Base-by-base conservation (phyloP, 2,888 invertebrate species). In the Tinea pellionella region DNA sequence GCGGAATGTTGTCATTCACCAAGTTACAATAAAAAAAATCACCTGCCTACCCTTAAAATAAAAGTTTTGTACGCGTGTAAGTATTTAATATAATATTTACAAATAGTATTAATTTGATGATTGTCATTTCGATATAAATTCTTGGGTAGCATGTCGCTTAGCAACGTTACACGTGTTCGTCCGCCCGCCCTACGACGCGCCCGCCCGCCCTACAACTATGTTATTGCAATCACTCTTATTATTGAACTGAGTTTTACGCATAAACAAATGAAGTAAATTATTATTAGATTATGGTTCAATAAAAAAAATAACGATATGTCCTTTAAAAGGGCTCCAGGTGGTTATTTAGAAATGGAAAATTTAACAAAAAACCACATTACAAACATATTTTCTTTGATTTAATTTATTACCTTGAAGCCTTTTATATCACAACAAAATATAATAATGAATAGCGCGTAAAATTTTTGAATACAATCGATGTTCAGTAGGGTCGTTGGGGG, bases 121-220 rank as follows among this genome's bases (percentile, higher is more conserved):
- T 24, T 24, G 24, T 24, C 24, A 24, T 24, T 24, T 24, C 24
- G 24, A 3, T 24, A 24, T 6, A 24, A 24, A 37, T 37, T 37
- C 9, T 9, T 2, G 37, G 9, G 9, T 12, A n/a, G 9, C 13
- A 15, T 32, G 57, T 57, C 9, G 12, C 57, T 29, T n/a, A 30
- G 57, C 57, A 57, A 57, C 57, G 30, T 29, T 57, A 57, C 57
- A 57, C 57, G 57, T 57, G 57, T 57, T 57, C n/a, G 1, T 8
- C 16, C 30, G 1, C 19, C 16, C 30, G 30, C n/a, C 30, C 55
- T n/a, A 19, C 55, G 19, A 3, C 24, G n/a, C 57, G n/a, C 57
- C 57, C 57, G 30, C 57, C 32, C 32, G 30, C 32, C 30, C 12
- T 32, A 24, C 15, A 57, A 29, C 29, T 57, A 15, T 19, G 55